Evolutionary conservation across 2,888 invertebrate species (phyloP).

Genomic region (Temnothorax ravouxi): DNA sequence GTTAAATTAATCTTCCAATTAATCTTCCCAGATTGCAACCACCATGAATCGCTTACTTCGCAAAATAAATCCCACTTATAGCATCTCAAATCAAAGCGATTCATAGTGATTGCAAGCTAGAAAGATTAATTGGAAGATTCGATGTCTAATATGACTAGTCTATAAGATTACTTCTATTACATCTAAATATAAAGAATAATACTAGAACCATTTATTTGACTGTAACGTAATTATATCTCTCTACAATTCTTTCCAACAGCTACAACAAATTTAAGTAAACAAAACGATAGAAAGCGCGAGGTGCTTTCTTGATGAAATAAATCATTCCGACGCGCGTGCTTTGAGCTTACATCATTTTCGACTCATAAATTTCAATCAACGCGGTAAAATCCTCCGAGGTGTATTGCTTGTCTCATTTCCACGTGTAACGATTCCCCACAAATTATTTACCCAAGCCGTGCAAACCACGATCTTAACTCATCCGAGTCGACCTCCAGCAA

Average conservation of each 20-base stretch:
- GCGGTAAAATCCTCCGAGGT: not conserved
- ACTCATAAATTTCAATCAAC: slow-evolving; percentile 8
- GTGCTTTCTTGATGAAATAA: not conserved
- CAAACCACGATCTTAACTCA: slow-evolving; percentile 3
- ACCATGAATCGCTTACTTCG: too few relatives aligned
- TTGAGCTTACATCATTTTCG: not conserved
- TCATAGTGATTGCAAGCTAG: too few relatives aligned
- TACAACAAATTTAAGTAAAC: slow-evolving; percentile 4
- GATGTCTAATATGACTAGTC: too few relatives aligned
- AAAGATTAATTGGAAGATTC: too few relatives aligned
- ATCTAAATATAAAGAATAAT: slow-evolving; percentile 1
- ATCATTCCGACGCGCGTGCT: not conserved
- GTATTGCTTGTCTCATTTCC: not conserved
- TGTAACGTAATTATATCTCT: not conserved
- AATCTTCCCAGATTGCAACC: too few relatives aligned
- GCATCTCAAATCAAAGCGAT: too few relatives aligned
- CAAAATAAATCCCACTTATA: too few relatives aligned
- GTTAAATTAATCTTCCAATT: too few relatives aligned
- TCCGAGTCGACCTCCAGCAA: not conserved
- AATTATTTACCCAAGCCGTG: slow-evolving; percentile 15
- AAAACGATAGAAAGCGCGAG: not conserved
- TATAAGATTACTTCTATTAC: not conserved
- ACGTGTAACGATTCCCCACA: not conserved
- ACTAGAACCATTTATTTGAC: not conserved
- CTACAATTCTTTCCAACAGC: not conserved